These are phyloP conservation scores for Oncopodura yosiiana DNA, from an alignment of 1,140 invertebrate genomes.

Conservation along the genomic window DNA sequence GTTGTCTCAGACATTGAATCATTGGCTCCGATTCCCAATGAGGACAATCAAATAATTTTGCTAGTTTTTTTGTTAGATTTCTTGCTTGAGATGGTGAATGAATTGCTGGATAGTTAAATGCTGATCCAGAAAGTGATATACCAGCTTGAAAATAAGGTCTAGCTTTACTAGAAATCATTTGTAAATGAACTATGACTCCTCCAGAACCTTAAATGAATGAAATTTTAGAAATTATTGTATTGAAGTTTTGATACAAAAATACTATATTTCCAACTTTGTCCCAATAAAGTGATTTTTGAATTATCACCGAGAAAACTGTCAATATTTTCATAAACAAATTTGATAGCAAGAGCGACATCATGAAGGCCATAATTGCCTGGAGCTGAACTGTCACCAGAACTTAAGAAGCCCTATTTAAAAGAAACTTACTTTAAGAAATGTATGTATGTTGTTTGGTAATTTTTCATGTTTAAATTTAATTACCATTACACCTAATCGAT, in stretches of 20 bases:
- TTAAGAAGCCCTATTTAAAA: slow-evolving; percentile 14
- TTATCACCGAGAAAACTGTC: slow-evolving; percentile 9
- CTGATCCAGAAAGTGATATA: slow-evolving; percentile 21
- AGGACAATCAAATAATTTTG: slow-evolving; percentile 19
- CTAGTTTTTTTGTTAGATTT: slow-evolving; percentile 16
- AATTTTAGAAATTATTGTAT: background rate
- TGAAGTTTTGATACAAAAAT: background rate
- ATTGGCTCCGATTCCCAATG: background rate
- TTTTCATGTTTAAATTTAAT: background rate
- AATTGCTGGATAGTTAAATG: slow-evolving; percentile 26
- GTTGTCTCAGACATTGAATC: background rate
- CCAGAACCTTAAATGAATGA: too few relatives aligned
- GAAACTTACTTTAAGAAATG: background rate
- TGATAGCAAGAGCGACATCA: slow-evolving; percentile 13
- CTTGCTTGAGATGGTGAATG: slow-evolving; percentile 8
- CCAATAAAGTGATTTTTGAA: slow-evolving; percentile 5
- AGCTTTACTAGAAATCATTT: slow-evolving; percentile 9
- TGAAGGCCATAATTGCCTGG: slow-evolving; percentile 22
- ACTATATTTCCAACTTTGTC: slow-evolving; percentile 6
- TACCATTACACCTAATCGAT: slow-evolving; percentile 22
- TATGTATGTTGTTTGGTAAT: background rate
- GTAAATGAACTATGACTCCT: slow-evolving; percentile 6
- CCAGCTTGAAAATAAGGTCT: slow-evolving; percentile 19
- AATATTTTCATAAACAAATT: slow-evolving; percentile 22
- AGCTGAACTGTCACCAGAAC: slow-evolving; percentile 5